Percentiles rank a stretch among this genome's conserved stretches.
Evolutionary conservation across 2,888 invertebrate species (phyloP).

Genomic region (Eupeodes luniger): DNA sequence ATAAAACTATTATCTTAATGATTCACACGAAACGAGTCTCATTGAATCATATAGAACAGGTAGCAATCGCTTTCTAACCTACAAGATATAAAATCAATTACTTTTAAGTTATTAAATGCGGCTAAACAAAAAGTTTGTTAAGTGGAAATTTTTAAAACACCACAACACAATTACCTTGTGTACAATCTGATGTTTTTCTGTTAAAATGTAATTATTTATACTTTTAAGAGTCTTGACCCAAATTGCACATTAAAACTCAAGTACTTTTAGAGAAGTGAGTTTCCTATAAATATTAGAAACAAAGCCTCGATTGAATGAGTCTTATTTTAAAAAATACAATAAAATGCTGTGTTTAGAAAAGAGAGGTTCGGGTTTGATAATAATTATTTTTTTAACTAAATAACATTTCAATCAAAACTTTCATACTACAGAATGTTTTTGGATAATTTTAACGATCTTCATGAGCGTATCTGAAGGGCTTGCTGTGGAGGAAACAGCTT

Average conservation of each 20-base stretch:
- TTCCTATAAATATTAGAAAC: slow-evolving; percentile 49
- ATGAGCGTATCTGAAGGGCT: not conserved
- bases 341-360: slow-evolving; percentile 29
- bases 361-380: slow-evolving; percentile 29
- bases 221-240: slow-evolving; percentile 15
- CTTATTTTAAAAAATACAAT: not conserved
- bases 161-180: slow-evolving; percentile 12
- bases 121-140: slow-evolving; percentile 17
- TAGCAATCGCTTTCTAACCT: not conserved
- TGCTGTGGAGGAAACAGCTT: slow-evolving; percentile 22
- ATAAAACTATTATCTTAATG: not conserved
- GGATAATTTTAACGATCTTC: slow-evolving; percentile 15
- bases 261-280: not conserved
- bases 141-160: slow-evolving; percentile 18
- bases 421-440: slow-evolving; percentile 15
- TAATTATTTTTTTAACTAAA: not conserved
- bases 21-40: not conserved
- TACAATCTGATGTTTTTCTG: slow-evolving; percentile 12
- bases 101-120: not conserved
- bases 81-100: slow-evolving; percentile 3
- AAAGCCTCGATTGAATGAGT: not conserved
- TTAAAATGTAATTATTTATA: slow-evolving; percentile 10
- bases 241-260: slow-evolving; percentile 29
- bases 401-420: too few species aligned
- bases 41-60: not conserved